These are phyloP conservation scores for Physeter macrocephalus DNA, from an alignment of 2,113 vertebrate species.

Conservation along the genomic window DNA sequence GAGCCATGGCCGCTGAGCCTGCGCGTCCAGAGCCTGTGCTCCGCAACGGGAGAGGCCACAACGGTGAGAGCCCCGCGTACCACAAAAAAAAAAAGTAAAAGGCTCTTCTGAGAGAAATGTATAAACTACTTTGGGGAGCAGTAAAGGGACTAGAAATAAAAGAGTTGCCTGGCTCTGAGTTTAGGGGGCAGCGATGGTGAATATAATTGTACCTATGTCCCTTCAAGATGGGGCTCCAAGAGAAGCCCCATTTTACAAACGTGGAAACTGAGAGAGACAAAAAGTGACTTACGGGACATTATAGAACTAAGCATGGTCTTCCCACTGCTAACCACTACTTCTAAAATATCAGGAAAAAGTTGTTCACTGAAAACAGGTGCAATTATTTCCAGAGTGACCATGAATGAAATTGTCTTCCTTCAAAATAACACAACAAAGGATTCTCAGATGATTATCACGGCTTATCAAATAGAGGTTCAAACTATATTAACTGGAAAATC, in stretches of 20 bases:
- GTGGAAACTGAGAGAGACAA: neutral
- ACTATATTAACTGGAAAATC: neutral
- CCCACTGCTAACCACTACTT: neutral
- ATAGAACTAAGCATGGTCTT: neutral
- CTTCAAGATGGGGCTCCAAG: neutral
- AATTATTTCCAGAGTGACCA: neutral
- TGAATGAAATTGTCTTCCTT: neutral
- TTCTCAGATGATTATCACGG: neutral
- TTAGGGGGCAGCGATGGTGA: neutral
- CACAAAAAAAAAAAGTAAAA: neutral
- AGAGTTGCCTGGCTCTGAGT: neutral
- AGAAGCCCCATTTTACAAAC: neutral
- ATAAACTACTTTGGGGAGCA: neutral
- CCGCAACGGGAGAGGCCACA: no score
- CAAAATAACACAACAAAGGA: neutral
- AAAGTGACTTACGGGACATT: neutral
- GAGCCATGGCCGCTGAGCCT: no score
- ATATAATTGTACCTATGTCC: neutral
- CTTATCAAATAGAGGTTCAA: neutral
- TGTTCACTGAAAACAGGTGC: neutral
- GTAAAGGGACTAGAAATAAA: neutral
- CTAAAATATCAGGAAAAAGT: neutral
- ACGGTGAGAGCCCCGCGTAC: no score
- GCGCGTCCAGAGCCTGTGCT: no score
- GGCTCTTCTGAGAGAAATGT: neutral